A percentile compares a stretch with the other conserved stretches of the same genome.
phyloP scores from a whole-genome alignment of 2,797 vertebrate genomes.

The Sparus aurata region DNA sequence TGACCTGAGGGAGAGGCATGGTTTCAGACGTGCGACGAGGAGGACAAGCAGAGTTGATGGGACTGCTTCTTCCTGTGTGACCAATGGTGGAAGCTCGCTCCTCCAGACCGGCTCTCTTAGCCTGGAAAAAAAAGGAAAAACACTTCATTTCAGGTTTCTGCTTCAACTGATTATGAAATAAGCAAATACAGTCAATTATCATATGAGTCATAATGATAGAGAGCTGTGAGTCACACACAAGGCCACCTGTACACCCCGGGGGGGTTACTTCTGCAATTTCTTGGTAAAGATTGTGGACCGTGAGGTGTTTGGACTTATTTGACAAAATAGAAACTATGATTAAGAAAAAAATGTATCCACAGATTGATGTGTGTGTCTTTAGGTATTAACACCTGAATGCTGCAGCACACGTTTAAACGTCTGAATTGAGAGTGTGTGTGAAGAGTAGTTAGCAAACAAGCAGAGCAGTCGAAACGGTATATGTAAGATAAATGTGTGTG shows the following conservation, averaged over 20 bases:
- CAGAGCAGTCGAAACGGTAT: neutral
- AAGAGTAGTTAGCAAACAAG: neutral
- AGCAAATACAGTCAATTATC: neutral
- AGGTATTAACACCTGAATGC: too few relatives aligned
- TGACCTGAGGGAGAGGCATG: slow-evolving; percentile 72
- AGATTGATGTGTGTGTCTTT: too few relatives aligned
- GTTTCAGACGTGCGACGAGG: slow-evolving; percentile 69
- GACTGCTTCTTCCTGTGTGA: slow-evolving; percentile 72
- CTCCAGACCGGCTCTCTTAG: slow-evolving; percentile 70
- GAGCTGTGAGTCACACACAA: neutral
- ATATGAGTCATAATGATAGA: neutral
- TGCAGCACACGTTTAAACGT: too few relatives aligned
- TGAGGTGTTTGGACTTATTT: neutral
- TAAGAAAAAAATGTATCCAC: neutral
- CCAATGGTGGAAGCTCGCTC: slow-evolving; percentile 77
- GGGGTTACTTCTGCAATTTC: neutral
- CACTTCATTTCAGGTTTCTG: neutral
- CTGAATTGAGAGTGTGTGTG: too few relatives aligned
- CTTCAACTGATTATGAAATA: neutral
- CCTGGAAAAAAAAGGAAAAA: slow-evolving; percentile 47
- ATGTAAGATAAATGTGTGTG: too few relatives aligned
- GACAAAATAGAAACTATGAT: neutral
- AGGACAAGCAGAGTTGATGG: slow-evolving; percentile 21
- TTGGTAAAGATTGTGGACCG: neutral
- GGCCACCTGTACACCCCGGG: neutral